Base-by-base conservation (phyloP, 2,113 vertebrate genomes). In the Microcebus tavaratra region DNA sequence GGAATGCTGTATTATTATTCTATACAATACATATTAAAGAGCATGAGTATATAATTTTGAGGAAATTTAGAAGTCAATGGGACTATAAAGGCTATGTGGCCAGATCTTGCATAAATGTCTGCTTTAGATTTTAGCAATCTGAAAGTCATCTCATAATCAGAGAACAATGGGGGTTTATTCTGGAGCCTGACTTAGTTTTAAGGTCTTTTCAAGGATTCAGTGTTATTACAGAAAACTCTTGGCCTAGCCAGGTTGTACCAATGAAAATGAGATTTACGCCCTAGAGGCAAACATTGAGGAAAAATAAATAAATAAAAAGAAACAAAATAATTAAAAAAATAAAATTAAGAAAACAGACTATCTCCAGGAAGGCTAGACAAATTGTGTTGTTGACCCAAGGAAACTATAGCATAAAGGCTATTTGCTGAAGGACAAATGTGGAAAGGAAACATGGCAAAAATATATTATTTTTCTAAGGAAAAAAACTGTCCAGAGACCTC, bases 401-500 rank as follows among this genome's bases (percentile, higher is more conserved):
- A 87, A 95, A 25, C 27, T 94, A 53, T 73, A 90, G 63, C 53
- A 93, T 80, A 85, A 93, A 96, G 20, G 34, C 14, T 91, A 23
- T 65, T 97, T 87, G 63, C 90, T 97, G 65, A 96, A 96, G 91
- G 89, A 97, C 75, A 96, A 94, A 89, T 86, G 59, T 89, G 45
- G 59, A 48, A 89, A 96, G 55, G 67, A 94, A 91, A 75, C n/a
- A 48, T 53, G 39, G 70, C 65, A 92, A 84, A 93, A 92, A 61
- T 95, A 75, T 80, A 83, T 73, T 50, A 87, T 96, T 97, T 97
- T 97, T 93, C 88, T 76, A 50, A 45, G 5, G 59, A 67, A 93
- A 94, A 87, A 96, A 97, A 94, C 79, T 91, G 97, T 93, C 82
- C 53, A 42, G 92, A 94, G 94, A 96, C 84, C 78, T 90, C 95